These are phyloP conservation scores for Cephalotes varians DNA, from an alignment of 2,888 invertebrate species.

Conservation along the genomic window DNA sequence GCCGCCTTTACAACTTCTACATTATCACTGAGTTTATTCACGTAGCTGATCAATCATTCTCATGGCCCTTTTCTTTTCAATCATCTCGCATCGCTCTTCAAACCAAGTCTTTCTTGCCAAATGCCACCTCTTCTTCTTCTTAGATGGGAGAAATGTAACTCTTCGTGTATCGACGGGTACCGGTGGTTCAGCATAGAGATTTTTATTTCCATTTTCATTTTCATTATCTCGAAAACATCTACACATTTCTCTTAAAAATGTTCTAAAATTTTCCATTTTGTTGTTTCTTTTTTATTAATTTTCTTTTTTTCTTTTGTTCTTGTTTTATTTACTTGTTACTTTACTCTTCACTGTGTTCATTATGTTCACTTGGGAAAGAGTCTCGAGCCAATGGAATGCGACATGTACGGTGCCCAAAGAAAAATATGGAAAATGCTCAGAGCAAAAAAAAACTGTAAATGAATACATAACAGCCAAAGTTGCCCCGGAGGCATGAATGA, in stretches of 20 bases:
- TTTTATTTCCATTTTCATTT: background rate
- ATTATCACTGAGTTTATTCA: background rate
- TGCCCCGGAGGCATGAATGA: too few relatives aligned
- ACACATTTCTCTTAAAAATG: slow-evolving; percentile 33
- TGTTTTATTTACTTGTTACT: slow-evolving; percentile 15
- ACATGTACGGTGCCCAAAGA: too few relatives aligned
- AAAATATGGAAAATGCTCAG: too few relatives aligned
- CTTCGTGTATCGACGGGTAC: background rate
- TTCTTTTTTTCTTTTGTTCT: background rate
- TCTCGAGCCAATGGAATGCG: too few relatives aligned
- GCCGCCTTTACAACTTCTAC: background rate
- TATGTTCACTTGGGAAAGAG: too few relatives aligned
- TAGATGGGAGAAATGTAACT: background rate
- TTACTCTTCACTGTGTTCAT: slow-evolving; percentile 25
- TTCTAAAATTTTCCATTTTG: slow-evolving; percentile 30
- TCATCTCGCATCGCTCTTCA: background rate
- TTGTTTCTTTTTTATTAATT: slow-evolving; percentile 33
- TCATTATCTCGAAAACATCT: background rate
- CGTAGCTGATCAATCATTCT: background rate
- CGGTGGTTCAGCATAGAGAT: too few relatives aligned
- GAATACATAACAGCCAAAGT: too few relatives aligned
- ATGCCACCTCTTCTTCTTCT: too few relatives aligned
- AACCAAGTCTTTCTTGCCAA: too few relatives aligned
- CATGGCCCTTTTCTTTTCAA: too few relatives aligned
- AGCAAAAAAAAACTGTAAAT: too few relatives aligned